Conservation (phyloP, 2,797 vertebrate species). For the Gobio occitaniae region DNA sequence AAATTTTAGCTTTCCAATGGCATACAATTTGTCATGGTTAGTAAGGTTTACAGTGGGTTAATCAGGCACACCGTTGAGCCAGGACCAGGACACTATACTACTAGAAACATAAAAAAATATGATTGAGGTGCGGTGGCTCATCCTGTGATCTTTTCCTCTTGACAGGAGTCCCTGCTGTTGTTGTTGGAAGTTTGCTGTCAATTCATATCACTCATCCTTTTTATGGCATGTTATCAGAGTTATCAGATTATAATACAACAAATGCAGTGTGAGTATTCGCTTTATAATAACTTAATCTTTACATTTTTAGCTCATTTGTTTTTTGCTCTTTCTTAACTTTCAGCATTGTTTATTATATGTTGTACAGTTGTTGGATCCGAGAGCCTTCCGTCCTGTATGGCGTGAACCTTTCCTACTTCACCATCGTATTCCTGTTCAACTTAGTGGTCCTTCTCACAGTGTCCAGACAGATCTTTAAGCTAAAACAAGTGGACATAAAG, state of each 20-base stretch:
- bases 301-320: slow-evolving; percentile 66
- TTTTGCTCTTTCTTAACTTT: not conserved
- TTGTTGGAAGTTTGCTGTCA: slow-evolving; percentile 65
- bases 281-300: slow-evolving; percentile 53
- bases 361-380: slow-evolving; percentile 83
- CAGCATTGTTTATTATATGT: not conserved
- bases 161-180: slow-evolving; percentile 70
- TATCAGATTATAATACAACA: slow-evolving; percentile 61
- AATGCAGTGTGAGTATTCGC: slow-evolving; percentile 64
- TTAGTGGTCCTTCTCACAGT: slow-evolving; percentile 72
- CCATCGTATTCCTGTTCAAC: slow-evolving; percentile 77
- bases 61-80: too few relatives aligned
- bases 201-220: slow-evolving; percentile 62
- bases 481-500: slow-evolving; percentile 42
- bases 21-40: not conserved
- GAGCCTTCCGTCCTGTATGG: slow-evolving; percentile 58
- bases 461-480: slow-evolving; percentile 64
- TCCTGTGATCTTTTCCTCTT: not conserved
- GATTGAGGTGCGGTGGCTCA: not conserved
- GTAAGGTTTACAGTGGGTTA: too few relatives aligned
- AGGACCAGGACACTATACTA: not conserved
- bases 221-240: too few relatives aligned
- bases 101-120: not conserved
- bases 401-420: slow-evolving; percentile 75
- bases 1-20: too few relatives aligned